Evolutionary conservation across 2,113 vertebrate genomes (phyloP).

Genomic region (Melierax canorus): DNA sequence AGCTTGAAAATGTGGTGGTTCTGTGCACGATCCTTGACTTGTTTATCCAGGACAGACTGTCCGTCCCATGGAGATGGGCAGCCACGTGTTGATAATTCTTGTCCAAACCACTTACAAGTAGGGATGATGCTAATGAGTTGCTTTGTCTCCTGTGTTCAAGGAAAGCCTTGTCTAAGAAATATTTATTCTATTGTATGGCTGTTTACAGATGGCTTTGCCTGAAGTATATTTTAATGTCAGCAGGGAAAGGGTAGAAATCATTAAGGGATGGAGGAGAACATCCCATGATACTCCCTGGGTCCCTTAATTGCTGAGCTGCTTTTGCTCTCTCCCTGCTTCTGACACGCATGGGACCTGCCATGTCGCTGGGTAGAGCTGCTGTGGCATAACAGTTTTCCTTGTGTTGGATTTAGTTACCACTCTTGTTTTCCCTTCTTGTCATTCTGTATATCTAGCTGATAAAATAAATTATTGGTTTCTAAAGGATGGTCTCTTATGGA

Average conservation of each 20-base stretch:
- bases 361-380: not conserved
- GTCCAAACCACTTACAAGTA: not conserved
- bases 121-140: not conserved
- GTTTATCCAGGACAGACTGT: not conserved
- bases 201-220: not conserved
- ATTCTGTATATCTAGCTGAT: not conserved
- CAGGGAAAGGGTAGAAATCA: not conserved
- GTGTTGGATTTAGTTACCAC: fast-evolving
- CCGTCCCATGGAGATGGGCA: fast-evolving
- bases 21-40: not conserved
- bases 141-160: not conserved
- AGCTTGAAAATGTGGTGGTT: not conserved
- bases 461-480: fast-evolving
- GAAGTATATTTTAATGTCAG: not conserved
- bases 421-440: not conserved
- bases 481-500: not conserved
- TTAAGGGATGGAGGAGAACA: not conserved
- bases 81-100: not conserved
- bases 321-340: not conserved
- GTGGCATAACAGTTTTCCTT: fast-evolving
- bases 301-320: not conserved
- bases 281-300: not conserved
- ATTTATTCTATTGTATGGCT: not conserved
- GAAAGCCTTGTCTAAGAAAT: not conserved
- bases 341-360: fast-evolving